Conservation (phyloP, 2,888 invertebrate genomes). For the Drosophila dives region DNA sequence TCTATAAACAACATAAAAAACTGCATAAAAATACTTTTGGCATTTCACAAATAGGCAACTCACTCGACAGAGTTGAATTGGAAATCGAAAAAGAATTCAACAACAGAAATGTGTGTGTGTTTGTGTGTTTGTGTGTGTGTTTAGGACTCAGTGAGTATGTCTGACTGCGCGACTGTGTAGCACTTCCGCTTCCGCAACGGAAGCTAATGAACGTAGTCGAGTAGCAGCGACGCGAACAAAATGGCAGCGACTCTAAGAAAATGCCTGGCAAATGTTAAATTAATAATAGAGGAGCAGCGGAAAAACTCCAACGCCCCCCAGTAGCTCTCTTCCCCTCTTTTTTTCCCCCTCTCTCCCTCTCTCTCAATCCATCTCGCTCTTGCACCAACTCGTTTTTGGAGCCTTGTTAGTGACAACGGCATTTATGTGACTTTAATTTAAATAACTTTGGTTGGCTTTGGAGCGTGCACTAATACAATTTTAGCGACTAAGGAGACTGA, state of each 20-base stretch:
- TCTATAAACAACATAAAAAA: constrained; percentile 54
- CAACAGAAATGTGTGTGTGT: constrained; percentile 12
- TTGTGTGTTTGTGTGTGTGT: constrained; percentile 23
- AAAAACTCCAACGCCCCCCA: constrained; percentile 45
- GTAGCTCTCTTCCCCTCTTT: constrained; percentile 6
- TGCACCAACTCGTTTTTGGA: not conserved
- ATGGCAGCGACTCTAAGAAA: constrained; percentile 61
- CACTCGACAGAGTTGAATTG: constrained; percentile 48
- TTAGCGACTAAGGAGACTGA: constrained; percentile 29
- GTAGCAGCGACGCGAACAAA: constrained; percentile 49
- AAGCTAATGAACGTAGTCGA: constrained; percentile 73
- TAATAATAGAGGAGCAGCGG: constrained; percentile 68
- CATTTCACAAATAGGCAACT: constrained; percentile 55
- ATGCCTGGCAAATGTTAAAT: constrained; percentile 68
- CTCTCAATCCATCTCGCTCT: not conserved
- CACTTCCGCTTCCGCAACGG: constrained; percentile 77
- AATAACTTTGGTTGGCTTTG: constrained; percentile 64
- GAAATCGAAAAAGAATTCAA: constrained; percentile 49
- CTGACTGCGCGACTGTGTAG: constrained; percentile 78
- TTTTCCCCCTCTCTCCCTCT: not conserved
- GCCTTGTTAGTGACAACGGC: constrained; percentile 30
- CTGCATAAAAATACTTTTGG: constrained; percentile 55
- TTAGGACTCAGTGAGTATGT: constrained; percentile 65
- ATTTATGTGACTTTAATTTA: constrained; percentile 70
- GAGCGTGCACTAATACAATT: constrained; percentile 61